Conservation (phyloP, 1,140 invertebrate genomes). For the Chrysomallon squamiferum region DNA sequence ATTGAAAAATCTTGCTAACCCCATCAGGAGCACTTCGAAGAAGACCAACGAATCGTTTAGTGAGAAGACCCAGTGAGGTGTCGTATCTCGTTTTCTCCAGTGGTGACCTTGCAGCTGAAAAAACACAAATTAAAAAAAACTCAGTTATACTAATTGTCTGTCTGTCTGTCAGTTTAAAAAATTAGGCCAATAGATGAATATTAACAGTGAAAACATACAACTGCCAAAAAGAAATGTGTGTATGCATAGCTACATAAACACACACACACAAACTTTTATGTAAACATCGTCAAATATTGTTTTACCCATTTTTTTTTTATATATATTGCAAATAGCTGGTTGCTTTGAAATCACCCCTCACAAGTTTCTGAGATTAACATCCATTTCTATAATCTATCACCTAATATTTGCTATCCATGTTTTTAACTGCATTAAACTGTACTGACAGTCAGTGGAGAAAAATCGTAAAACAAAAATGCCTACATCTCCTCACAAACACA, state of each 20-base stretch:
- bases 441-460: too few relatives aligned
- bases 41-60: slow-evolving; percentile 93
- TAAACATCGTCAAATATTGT: not conserved
- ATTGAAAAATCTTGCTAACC: slow-evolving; percentile 75
- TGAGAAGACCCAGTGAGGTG: slow-evolving; percentile 82
- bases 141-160: not conserved
- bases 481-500: too few relatives aligned
- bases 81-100: slow-evolving; percentile 60
- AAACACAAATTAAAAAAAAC: slow-evolving; percentile 17
- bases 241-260: not conserved
- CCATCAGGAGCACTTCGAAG: slow-evolving; percentile 94
- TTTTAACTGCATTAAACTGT: too few relatives aligned
- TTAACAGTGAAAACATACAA: not conserved
- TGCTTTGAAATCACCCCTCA: too few relatives aligned
- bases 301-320: not conserved
- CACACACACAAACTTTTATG: not conserved
- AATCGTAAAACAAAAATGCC: too few relatives aligned
- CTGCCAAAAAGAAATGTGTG: not conserved
- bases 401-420: too few relatives aligned
- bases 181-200: not conserved
- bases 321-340: too few relatives aligned
- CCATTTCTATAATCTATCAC: too few relatives aligned
- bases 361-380: too few relatives aligned
- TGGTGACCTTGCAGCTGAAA: slow-evolving; percentile 55
- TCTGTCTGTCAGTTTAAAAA: not conserved